phyloP scores from a whole-genome alignment of 2,113 vertebrate genomes.

The Heliornis fulica region DNA sequence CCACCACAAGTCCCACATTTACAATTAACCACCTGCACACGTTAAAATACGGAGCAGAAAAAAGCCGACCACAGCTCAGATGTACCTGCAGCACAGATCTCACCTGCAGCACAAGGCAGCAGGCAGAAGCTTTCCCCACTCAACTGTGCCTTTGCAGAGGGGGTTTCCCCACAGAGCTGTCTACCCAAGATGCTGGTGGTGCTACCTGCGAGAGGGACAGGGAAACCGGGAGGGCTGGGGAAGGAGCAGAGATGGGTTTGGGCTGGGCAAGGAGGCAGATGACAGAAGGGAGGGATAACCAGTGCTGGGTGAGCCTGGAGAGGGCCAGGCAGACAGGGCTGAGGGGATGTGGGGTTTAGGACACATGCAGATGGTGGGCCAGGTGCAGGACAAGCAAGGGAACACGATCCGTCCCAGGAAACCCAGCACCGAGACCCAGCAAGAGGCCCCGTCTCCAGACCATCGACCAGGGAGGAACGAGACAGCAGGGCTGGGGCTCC shows the following conservation, averaged over 20 bases:
- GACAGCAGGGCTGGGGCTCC: background rate
- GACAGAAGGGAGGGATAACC: background rate
- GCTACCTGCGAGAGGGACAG: background rate
- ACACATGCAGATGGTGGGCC: background rate
- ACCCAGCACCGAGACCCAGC: background rate
- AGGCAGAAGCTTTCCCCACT: background rate
- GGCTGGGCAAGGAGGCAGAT: background rate
- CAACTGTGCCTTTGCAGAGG: background rate
- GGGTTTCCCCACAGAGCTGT: background rate
- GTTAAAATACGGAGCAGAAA: background rate
- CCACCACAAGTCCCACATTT: fast-evolving
- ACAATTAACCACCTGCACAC: background rate
- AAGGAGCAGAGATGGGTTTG: background rate
- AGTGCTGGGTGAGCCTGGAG: fast-evolving
- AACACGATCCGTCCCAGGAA: fast-evolving
- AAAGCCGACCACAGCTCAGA: background rate
- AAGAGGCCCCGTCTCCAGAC: background rate
- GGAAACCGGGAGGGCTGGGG: background rate
- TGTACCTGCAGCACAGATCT: background rate
- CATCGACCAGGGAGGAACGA: fast-evolving
- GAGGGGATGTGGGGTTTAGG: background rate
- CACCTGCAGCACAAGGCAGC: background rate
- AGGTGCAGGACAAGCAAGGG: background rate
- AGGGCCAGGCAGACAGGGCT: background rate
- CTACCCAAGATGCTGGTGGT: background rate